Base-by-base conservation (phyloP, 1,140 invertebrate genomes). In the Orchesella cincta region DNA sequence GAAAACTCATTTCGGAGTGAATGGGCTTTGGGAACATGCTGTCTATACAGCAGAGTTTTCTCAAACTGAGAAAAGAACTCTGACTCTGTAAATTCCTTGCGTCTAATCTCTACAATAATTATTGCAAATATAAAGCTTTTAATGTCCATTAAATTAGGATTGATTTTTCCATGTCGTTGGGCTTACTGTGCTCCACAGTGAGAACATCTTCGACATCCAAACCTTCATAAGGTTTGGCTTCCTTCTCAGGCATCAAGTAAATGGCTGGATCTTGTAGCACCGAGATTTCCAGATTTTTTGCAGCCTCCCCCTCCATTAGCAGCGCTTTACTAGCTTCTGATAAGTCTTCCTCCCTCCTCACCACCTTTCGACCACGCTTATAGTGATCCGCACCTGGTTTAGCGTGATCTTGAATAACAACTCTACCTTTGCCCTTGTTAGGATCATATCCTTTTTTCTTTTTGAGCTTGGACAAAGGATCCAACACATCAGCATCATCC, bases 201-300 rank as follows among this genome's bases (percentile, higher is more conserved):
- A 67, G 12, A 29, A 67, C 31, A 33, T 67, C 62, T 8, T 67
- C 62, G 33, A 67, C 31, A 67, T 67, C 62, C 8, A 33, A 23
- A 31, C 62, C 62, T n/a, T 29, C 26, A 29, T 67, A 67, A 2
- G 62, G 31, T n/a, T 67, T 67, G 2, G 31, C 28, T 33, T 67
- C 62, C 33, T 29, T 67, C 26, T 31, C 62, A 5, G 62, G 62
- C 62, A 18, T 26, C 26, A 67, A 12, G 14, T 29, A 33, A 67
- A 67, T 67, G 28, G 62, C 62, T 14, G 62, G 62, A n/a, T 67
- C 62, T 8, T 33, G 26, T 29, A 67, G 31, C n/a, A 67, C 62
- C 33, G 62, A 67, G 2, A 67, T 31, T 67, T 67, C 62, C 62
- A 67, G 33, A 67, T 67, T 67, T n/a, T 67, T 67, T 67, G 62